Percentiles rank a stretch among this genome's conserved stretches.
Evolutionary conservation across 1,140 invertebrate species (phyloP).

Genomic region (Magallana gigas): DNA sequence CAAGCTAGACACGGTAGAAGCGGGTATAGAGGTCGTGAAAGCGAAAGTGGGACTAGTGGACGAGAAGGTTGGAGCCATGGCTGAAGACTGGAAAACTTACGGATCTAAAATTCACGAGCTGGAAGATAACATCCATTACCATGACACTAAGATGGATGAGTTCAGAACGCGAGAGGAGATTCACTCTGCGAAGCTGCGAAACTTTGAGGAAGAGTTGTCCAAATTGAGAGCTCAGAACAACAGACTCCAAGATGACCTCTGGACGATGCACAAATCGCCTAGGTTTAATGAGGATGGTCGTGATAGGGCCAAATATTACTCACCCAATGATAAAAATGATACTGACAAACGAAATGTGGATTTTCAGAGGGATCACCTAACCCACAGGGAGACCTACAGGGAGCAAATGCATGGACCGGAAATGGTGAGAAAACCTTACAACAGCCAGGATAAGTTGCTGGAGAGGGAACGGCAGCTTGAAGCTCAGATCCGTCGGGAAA

Average conservation of each 20-base stretch:
- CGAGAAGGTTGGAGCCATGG: slow-evolving; percentile 10
- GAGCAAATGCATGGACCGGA: slow-evolving; percentile 26
- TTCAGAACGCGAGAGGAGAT: slow-evolving; percentile 43
- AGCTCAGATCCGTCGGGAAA: slow-evolving; percentile 34
- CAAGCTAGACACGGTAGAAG: slow-evolving; percentile 39
- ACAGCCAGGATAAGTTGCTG: neutral
- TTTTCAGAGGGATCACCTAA: slow-evolving; percentile 40
- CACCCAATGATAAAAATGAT: slow-evolving; percentile 27
- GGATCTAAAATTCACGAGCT: slow-evolving; percentile 41
- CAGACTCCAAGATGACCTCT: neutral
- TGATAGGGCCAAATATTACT: neutral
- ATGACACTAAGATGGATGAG: slow-evolving; percentile 42
- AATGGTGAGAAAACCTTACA: neutral
- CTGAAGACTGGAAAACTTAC: slow-evolving; percentile 42
- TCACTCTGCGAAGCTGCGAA: slow-evolving; percentile 50
- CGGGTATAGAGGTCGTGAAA: slow-evolving; percentile 30
- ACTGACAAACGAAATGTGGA: slow-evolving; percentile 39
- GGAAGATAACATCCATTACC: slow-evolving; percentile 44
- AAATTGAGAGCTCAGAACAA: slow-evolving; percentile 17
- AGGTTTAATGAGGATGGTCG: neutral
- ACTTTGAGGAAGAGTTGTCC: slow-evolving; percentile 14
- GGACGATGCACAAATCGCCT: slow-evolving; percentile 9
- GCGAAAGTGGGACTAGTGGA: neutral
- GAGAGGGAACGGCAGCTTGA: neutral
- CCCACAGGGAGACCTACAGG: slow-evolving; percentile 22